Conservation (phyloP, 2,113 vertebrate genomes). For the Triplophysa rosa region DNA sequence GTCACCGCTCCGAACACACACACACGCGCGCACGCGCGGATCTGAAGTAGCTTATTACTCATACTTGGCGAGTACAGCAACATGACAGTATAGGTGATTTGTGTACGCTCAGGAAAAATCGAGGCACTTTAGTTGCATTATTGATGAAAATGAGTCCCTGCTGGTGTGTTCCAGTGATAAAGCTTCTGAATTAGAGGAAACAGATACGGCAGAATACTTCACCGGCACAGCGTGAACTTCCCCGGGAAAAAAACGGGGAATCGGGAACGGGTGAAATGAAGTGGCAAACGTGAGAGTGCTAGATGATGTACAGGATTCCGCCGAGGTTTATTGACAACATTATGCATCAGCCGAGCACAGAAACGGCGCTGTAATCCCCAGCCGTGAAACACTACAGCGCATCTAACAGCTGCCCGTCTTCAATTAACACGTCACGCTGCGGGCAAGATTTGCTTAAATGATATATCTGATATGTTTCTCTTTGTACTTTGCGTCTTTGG, state of each 20-base stretch:
- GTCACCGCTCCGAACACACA: slow-evolving; percentile 22
- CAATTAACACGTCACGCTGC: slow-evolving; percentile 36
- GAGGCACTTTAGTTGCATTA: slow-evolving; percentile 45
- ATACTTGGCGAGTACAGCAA: slow-evolving; percentile 47
- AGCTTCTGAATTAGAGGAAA: slow-evolving; percentile 34
- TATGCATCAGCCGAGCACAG: not conserved
- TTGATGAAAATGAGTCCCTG: slow-evolving; percentile 43
- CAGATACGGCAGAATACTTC: slow-evolving; percentile 32
- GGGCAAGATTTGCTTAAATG: not conserved
- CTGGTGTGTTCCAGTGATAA: slow-evolving; percentile 39
- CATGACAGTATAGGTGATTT: slow-evolving; percentile 30
- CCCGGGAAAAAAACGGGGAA: not conserved
- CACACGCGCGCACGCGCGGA: not conserved
- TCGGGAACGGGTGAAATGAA: not conserved
- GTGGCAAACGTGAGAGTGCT: not conserved
- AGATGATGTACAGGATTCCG: not conserved
- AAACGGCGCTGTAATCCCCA: not conserved
- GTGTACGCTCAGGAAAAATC: slow-evolving; percentile 30
- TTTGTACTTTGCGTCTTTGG: not conserved
- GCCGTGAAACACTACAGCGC: not conserved
- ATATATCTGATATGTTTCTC: not conserved
- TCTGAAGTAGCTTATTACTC: slow-evolving; percentile 47
- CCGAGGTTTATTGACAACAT: not conserved
- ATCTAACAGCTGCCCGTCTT: slow-evolving; percentile 10
- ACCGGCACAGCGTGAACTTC: not conserved